Evolutionary conservation across 2,888 invertebrate genomes (phyloP).

Genomic region (Acanthoscelides obtectus): DNA sequence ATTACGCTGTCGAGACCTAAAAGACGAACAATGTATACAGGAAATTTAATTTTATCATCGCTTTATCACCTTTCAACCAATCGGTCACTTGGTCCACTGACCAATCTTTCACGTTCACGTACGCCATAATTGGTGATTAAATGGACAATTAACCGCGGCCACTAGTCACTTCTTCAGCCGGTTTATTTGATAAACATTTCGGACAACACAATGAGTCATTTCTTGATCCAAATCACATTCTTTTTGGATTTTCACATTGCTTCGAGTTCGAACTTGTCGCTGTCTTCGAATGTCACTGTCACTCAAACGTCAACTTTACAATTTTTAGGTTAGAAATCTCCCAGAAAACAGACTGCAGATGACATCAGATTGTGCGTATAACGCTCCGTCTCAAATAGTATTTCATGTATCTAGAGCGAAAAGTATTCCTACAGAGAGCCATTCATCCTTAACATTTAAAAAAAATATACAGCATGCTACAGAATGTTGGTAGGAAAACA

Average conservation of each 20-base stretch:
- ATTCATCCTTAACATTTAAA: no score
- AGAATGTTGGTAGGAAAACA: no score
- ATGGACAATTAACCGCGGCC: background rate
- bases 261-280: background rate
- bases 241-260: background rate
- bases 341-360: background rate
- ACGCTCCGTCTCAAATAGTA: no score
- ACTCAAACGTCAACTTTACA: background rate
- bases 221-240: no score
- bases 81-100: conserved; percentile 85
- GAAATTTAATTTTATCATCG: conserved; percentile 1
- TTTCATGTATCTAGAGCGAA: no score
- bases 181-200: background rate
- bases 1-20: conserved; percentile 76
- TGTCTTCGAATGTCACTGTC: background rate
- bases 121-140: conserved; percentile 56
- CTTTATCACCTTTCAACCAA: conserved; percentile 76
- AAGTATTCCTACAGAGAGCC: no score
- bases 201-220: background rate
- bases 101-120: conserved; percentile 85
- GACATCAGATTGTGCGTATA: no score
- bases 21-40: conserved; percentile 19
- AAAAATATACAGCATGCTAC: no score
- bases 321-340: background rate
- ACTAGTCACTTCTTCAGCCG: background rate